Conservation (phyloP, 2,113 vertebrate genomes). For the Oncorhynchus keta region DNA sequence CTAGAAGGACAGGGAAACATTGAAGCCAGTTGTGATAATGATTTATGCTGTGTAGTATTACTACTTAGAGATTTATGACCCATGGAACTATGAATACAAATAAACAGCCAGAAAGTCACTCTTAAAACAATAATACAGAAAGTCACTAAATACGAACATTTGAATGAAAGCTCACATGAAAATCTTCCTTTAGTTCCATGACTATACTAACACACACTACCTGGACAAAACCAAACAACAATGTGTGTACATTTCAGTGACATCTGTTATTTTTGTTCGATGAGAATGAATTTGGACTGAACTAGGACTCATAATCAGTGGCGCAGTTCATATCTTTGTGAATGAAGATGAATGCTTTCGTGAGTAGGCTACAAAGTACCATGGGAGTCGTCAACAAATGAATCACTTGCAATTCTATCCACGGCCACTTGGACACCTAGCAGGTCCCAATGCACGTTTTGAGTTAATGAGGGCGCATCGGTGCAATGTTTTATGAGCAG, state of each 20-base stretch:
- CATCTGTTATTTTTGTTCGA: slow-evolving; percentile 13
- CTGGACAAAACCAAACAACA: no score
- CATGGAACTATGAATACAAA: no score
- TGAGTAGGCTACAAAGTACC: slow-evolving; percentile 47
- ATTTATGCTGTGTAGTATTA: no score
- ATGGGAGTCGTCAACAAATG: slow-evolving; percentile 63
- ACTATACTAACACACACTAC: no score
- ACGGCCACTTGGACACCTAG: slow-evolving; percentile 65
- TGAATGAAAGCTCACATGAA: no score
- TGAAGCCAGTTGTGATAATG: no score
- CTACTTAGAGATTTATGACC: no score
- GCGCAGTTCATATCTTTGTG: slow-evolving; percentile 59
- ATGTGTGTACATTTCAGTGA: not conserved
- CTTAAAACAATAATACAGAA: not conserved
- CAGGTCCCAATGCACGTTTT: slow-evolving; percentile 31
- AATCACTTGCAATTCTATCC: slow-evolving; percentile 76
- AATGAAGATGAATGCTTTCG: slow-evolving; percentile 76
- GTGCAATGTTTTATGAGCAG: slow-evolving; percentile 27
- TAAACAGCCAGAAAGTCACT: no score
- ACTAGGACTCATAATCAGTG: slow-evolving; percentile 27
- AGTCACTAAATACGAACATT: no score
- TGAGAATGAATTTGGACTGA: not conserved
- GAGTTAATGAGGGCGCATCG: slow-evolving; percentile 54
- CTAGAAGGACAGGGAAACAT: no score
- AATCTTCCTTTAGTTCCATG: no score